Evolutionary conservation across 2,113 vertebrate genomes (phyloP).

Genomic region (Pelecanoides urinatrix): DNA sequence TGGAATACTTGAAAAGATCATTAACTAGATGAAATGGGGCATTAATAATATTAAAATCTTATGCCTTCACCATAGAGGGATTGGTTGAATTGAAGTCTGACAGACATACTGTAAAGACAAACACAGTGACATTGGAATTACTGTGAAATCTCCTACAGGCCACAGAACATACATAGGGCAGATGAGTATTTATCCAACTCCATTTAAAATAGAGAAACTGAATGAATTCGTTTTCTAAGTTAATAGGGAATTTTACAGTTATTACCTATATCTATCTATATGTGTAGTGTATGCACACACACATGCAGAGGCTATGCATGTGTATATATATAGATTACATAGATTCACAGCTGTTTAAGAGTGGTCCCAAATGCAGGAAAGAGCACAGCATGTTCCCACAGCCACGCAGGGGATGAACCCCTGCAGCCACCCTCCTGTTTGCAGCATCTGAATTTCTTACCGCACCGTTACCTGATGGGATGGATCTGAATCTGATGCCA

Average conservation of each 20-base stretch:
- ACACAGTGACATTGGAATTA: not conserved
- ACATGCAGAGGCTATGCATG: not conserved
- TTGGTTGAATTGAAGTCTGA: not conserved
- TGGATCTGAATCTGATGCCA: accelerated
- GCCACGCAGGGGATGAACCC: accelerated
- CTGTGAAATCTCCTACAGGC: not conserved
- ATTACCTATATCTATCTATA: not conserved
- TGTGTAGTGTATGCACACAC: accelerated
- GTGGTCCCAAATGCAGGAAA: not conserved
- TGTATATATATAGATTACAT: not conserved
- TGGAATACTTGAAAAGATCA: not conserved
- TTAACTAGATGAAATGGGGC: not conserved
- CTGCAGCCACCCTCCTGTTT: not conserved
- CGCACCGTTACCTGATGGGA: not conserved
- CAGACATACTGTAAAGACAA: not conserved
- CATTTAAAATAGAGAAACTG: not conserved
- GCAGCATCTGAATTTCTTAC: not conserved
- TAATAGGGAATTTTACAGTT: not conserved
- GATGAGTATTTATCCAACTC: not conserved
- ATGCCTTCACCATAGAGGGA: not conserved
- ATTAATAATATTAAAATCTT: not conserved
- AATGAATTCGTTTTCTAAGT: not conserved
- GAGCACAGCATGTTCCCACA: not conserved
- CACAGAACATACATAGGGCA: not conserved
- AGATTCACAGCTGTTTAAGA: not conserved